Conservation (phyloP, 2,888 invertebrate species). For the Ephialtes manifestator region DNA sequence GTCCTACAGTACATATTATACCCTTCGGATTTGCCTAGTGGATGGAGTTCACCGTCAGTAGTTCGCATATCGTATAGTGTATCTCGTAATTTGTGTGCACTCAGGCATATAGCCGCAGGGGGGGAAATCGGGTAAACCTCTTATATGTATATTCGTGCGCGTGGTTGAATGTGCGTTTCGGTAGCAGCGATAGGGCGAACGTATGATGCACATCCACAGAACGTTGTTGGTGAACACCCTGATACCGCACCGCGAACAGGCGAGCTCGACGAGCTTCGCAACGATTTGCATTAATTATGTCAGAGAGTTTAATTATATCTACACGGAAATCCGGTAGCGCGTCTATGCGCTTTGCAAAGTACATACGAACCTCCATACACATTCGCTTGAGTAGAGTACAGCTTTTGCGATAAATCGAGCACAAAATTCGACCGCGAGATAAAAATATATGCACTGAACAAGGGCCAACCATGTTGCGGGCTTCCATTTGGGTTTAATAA, state of each 20-base stretch:
- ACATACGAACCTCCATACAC: neutral
- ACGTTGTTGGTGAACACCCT: slow-evolving; percentile 7
- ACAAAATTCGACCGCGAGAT: neutral
- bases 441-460: neutral
- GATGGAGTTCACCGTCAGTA: slow-evolving; percentile 41
- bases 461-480: neutral
- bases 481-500: neutral
- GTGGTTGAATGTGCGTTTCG: slow-evolving; percentile 39
- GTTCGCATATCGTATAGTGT: slow-evolving; percentile 56
- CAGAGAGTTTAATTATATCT: slow-evolving; percentile 71
- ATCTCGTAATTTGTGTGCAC: slow-evolving; percentile 59
- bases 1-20: slow-evolving; percentile 34
- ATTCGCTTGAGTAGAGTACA: neutral
- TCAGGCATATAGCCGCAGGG: slow-evolving; percentile 22
- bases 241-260: slow-evolving; percentile 37
- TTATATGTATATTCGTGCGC: slow-evolving; percentile 9
- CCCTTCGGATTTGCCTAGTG: slow-evolving; percentile 42
- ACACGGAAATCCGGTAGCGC: slow-evolving; percentile 18
- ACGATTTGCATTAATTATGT: slow-evolving; percentile 73
- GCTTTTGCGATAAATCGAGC: slow-evolving; percentile 27
- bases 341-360: slow-evolving; percentile 20
- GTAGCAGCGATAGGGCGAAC: slow-evolving; percentile 40
- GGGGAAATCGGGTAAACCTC: slow-evolving; percentile 33
- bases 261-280: slow-evolving; percentile 43
- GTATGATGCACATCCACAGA: slow-evolving; percentile 18